Evolutionary conservation across 1,140 invertebrate species (phyloP).

Genomic region (Drosophila paulistorum): DNA sequence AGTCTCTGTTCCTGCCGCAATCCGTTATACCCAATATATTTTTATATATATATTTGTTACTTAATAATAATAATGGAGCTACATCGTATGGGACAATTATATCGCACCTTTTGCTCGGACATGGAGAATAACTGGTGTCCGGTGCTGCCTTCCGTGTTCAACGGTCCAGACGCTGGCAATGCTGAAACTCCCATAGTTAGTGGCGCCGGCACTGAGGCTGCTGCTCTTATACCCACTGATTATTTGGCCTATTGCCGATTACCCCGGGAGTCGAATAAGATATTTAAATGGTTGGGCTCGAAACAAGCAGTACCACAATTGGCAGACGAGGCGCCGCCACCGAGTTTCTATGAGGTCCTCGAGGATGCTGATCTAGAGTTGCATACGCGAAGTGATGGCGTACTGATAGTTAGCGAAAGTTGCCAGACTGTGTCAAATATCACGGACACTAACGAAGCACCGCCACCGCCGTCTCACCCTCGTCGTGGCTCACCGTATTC

Average conservation of each 20-base stretch:
- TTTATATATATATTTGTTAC: not conserved
- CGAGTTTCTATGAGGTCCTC: constrained; percentile 28
- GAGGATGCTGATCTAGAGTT: not conserved
- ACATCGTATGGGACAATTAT: not conserved
- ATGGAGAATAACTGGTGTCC: not conserved
- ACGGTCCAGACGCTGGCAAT: not conserved
- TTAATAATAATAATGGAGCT: not conserved
- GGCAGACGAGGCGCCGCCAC: constrained; percentile 36
- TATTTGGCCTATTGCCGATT: not conserved
- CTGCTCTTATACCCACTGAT: not conserved
- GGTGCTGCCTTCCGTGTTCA: not conserved
- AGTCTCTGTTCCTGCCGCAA: not conserved
- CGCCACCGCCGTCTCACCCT: not conserved
- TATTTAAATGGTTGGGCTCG: constrained; percentile 18
- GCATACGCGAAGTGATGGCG: constrained; percentile 6
- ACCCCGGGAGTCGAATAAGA: not conserved
- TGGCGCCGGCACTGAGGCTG: not conserved
- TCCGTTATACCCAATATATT: not conserved
- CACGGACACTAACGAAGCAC: not conserved
- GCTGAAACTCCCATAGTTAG: not conserved
- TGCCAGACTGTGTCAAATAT: constrained; percentile 9
- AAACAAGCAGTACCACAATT: constrained; percentile 22
- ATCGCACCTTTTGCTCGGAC: not conserved
- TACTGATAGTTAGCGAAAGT: constrained; percentile 13
- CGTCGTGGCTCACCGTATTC: not conserved